Conservation (phyloP, 1,140 invertebrate genomes). For the Thaumetopoea pityocampa region DNA sequence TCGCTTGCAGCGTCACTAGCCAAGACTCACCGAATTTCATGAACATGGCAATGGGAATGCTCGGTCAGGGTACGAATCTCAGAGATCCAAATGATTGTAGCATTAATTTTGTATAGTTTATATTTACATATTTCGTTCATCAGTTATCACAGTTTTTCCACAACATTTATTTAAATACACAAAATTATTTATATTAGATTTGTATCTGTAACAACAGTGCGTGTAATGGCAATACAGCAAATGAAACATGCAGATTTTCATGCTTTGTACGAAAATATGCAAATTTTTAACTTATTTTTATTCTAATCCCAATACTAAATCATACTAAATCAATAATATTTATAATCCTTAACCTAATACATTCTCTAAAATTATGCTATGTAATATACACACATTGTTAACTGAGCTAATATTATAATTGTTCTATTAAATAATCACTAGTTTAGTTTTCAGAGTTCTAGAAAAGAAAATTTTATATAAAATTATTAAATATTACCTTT, state of each 20-base stretch:
- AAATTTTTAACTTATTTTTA: constrained; percentile 21
- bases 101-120: constrained; percentile 1
- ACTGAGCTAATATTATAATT: too few species aligned
- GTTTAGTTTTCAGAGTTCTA: too few species aligned
- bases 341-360: too few species aligned
- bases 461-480: too few species aligned
- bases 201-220: constrained; percentile 4
- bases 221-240: constrained; percentile 2
- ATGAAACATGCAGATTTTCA: constrained; percentile 34
- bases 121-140: constrained; percentile 32
- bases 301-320: not conserved
- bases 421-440: too few species aligned
- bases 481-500: too few species aligned
- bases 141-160: constrained; percentile 56
- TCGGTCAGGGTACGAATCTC: not conserved
- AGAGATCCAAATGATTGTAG: not conserved
- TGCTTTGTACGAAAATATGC: constrained; percentile 31
- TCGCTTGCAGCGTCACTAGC: too few species aligned
- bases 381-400: too few species aligned
- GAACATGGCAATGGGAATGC: too few species aligned
- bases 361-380: too few species aligned
- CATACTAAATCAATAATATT: constrained; percentile 15
- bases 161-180: constrained; percentile 22
- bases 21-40: too few species aligned
- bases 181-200: constrained; percentile 8